These are phyloP conservation scores for Pangasianodon hypophthalmus DNA, from an alignment of 2,113 vertebrate species.

Conservation along the genomic window DNA sequence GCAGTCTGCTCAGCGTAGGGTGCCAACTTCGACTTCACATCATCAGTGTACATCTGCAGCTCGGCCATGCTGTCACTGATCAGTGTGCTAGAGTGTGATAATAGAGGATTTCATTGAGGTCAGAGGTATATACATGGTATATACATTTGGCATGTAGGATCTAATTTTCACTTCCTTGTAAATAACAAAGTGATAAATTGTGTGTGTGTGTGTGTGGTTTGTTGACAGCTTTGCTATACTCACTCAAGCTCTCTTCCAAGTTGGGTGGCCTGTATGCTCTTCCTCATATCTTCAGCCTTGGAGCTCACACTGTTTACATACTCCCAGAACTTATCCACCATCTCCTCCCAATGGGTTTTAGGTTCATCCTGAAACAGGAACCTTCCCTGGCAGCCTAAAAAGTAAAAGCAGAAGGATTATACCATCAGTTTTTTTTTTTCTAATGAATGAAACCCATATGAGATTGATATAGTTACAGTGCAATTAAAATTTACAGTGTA, in stretches of 20 bases:
- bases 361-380: conserved; percentile 47
- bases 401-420: neutral
- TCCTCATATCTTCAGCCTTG: conserved; percentile 54
- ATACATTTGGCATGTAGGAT: neutral
- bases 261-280: conserved; percentile 59
- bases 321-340: conserved; percentile 63
- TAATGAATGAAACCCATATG: neutral
- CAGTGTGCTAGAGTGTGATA: conserved; percentile 63
- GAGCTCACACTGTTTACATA: conserved; percentile 62
- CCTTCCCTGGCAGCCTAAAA: conserved; percentile 67
- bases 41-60: conserved; percentile 64
- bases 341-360: conserved; percentile 62
- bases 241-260: conserved; percentile 75
- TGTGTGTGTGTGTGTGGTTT: neutral
- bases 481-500: neutral
- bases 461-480: neutral
- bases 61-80: conserved; percentile 75
- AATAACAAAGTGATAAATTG: neutral
- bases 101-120: neutral
- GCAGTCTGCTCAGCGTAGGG: conserved; percentile 65
- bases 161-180: neutral
- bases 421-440: neutral
- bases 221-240: conserved; percentile 57
- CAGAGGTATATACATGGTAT: neutral
- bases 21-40: conserved; percentile 66